A percentile compares a stretch with the other conserved stretches of the same genome.
phyloP scores from a whole-genome alignment of 2,797 vertebrate species.

The Myripristis jacobus region DNA sequence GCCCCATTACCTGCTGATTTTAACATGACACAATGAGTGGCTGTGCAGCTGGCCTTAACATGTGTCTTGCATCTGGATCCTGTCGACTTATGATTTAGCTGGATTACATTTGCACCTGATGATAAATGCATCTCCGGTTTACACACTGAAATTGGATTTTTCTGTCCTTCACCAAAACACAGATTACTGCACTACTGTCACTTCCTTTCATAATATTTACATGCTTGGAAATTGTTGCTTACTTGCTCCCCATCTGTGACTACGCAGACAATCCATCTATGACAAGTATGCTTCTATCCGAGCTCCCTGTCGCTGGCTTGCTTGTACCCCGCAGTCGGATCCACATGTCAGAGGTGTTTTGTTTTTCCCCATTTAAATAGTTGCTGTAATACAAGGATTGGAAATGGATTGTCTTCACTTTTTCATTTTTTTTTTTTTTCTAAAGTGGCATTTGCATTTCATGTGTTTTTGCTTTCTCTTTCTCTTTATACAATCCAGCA shows the following conservation, averaged over 20 bases:
- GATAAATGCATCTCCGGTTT: conserved; percentile 8
- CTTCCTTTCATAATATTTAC: conserved; percentile 16
- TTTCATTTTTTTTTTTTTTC: background rate
- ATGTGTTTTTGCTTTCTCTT: conserved; percentile 25
- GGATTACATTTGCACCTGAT: conserved; percentile 33
- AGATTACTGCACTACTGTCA: background rate
- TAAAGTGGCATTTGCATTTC: conserved; percentile 24
- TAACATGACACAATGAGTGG: conserved; percentile 35
- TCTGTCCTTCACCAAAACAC: background rate
- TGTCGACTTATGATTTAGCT: conserved; percentile 15
- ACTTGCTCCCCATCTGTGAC: background rate
- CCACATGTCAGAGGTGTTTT: conserved; percentile 4
- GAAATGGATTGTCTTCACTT: conserved; percentile 13
- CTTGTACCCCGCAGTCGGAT: background rate
- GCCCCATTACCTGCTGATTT: conserved; percentile 24
- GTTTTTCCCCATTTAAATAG: conserved; percentile 9
- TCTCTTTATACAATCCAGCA: conserved; percentile 39
- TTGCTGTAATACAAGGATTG: conserved; percentile 28
- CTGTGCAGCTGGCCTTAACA: conserved; percentile 47
- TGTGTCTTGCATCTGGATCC: conserved; percentile 44
- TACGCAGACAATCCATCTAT: background rate
- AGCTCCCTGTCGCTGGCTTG: background rate
- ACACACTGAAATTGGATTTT: conserved; percentile 31
- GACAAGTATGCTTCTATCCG: background rate
- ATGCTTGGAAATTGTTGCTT: conserved; percentile 3